Percentiles rank a stretch among this genome's conserved stretches.
Evolutionary conservation across 2,888 invertebrate species (phyloP).

Genomic region (Philaethria dido): DNA sequence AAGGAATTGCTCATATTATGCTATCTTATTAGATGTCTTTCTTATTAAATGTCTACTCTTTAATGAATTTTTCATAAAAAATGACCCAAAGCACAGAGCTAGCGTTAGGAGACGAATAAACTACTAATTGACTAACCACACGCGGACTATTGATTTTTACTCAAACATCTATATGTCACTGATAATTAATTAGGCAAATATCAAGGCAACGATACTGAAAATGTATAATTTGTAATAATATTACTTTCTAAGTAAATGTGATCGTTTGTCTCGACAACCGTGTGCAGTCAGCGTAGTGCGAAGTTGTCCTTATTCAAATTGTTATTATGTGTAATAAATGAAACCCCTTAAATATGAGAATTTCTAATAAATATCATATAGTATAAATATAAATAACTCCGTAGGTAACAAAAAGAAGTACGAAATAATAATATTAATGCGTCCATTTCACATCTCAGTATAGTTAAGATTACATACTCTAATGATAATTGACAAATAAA

Average conservation of each 20-base stretch:
- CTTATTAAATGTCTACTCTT: no score
- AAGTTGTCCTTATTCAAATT: slow-evolving; percentile 27
- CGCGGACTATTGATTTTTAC: slow-evolving; percentile 49
- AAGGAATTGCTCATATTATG: no score
- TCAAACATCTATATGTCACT: slow-evolving; percentile 25
- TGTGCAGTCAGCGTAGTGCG: slow-evolving; percentile 27
- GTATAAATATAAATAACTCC: slow-evolving; percentile 14
- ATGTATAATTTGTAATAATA: slow-evolving; percentile 8
- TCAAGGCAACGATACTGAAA: slow-evolving; percentile 17
- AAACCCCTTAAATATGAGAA: background rate
- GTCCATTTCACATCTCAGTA: slow-evolving; percentile 18
- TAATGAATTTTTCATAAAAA: background rate
- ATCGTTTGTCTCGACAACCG: slow-evolving; percentile 10
- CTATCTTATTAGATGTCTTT: no score
- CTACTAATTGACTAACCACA: slow-evolving; percentile 54
- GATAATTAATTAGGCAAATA: slow-evolving; percentile 25
- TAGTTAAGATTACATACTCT: slow-evolving; percentile 19
- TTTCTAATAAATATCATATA: slow-evolving; percentile 18
- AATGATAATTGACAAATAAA: slow-evolving; percentile 38
- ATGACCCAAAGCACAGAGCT: slow-evolving; percentile 17
- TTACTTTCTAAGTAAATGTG: slow-evolving; percentile 12
- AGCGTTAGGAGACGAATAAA: slow-evolving; percentile 44
- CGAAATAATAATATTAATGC: background rate
- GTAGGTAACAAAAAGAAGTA: slow-evolving; percentile 16
- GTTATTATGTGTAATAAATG: slow-evolving; percentile 3